Evolutionary conservation across 2,888 invertebrate genomes (phyloP).

Genomic region (Campoplex nolae): DNA sequence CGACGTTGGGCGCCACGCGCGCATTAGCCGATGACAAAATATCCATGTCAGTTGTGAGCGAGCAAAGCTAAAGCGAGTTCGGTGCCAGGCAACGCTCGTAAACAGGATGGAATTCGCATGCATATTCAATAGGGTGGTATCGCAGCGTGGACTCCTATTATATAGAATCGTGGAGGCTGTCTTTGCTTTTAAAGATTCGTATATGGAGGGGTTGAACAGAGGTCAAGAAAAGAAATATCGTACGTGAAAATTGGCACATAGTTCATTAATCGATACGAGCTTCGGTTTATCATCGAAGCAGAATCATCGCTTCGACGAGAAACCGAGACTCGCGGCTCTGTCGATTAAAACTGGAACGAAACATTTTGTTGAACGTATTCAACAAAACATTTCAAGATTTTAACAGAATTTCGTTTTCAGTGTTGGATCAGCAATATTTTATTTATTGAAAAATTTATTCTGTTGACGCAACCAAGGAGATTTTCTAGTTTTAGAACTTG

Average conservation of each 20-base stretch:
- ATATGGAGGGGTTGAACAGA: neutral
- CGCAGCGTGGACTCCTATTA: conserved; percentile 62
- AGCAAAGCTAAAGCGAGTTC: conserved; percentile 60
- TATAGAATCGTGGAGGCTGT: conserved; percentile 58
- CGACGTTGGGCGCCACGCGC: conserved; percentile 46
- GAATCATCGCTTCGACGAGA: neutral
- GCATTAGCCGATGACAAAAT: conserved; percentile 64
- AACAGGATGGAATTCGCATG: conserved; percentile 82
- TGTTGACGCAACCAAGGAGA: too few species aligned
- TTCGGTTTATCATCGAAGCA: neutral
- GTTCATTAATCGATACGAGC: neutral
- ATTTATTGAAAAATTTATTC: too few species aligned
- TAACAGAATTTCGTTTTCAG: too few species aligned
- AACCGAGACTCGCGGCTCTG: too few species aligned
- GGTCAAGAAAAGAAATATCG: conserved; percentile 18
- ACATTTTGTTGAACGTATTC: too few species aligned
- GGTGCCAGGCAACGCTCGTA: conserved; percentile 74
- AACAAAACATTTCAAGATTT: too few species aligned
- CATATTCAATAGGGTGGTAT: conserved; percentile 78
- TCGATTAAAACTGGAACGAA: too few species aligned
- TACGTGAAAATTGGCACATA: neutral
- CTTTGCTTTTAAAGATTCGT: conserved; percentile 33
- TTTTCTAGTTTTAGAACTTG: too few species aligned
- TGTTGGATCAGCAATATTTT: too few species aligned
- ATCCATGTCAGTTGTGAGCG: conserved; percentile 59